Percentiles rank a stretch among this genome's conserved stretches.
Conservation (phyloP, 2,888 invertebrate species). For the Ophioninae sp. region DNA sequence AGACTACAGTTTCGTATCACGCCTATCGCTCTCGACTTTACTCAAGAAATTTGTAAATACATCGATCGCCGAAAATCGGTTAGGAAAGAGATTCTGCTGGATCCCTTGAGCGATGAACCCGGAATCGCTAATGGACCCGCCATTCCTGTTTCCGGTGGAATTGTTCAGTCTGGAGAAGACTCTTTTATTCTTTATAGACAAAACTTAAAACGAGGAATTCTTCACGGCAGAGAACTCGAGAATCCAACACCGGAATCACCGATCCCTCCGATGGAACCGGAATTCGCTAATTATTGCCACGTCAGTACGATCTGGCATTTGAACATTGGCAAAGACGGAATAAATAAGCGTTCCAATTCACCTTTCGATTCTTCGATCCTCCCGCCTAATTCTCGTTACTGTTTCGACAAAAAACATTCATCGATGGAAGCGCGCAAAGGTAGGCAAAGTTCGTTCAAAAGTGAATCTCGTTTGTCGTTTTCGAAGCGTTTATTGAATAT, state of each 20-base stretch:
- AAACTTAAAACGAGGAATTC: slow-evolving; percentile 65
- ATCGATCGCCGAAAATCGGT: slow-evolving; percentile 33
- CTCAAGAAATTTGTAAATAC: slow-evolving; percentile 62
- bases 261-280: slow-evolving; percentile 60
- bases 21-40: slow-evolving; percentile 68
- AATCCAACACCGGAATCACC: slow-evolving; percentile 61
- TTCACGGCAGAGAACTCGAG: slow-evolving; percentile 66
- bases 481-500: no score
- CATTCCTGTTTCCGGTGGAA: slow-evolving; percentile 66
- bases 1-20: slow-evolving; percentile 72
- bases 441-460: no score
- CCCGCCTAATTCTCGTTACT: slow-evolving; percentile 53
- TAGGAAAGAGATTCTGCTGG: slow-evolving; percentile 67
- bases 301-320: slow-evolving; percentile 73
- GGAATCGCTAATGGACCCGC: slow-evolving; percentile 60
- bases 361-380: slow-evolving; percentile 56
- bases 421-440: not conserved
- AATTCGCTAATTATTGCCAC: slow-evolving; percentile 63
- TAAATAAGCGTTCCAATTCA: slow-evolving; percentile 58
- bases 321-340: slow-evolving; percentile 68
- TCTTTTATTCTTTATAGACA: slow-evolving; percentile 68
- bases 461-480: no score
- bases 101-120: slow-evolving; percentile 65
- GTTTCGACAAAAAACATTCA: slow-evolving; percentile 23
- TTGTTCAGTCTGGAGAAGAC: slow-evolving; percentile 67